These are phyloP conservation scores for Mythimna ferrago DNA, from an alignment of 2,888 invertebrate genomes.

Conservation along the genomic window DNA sequence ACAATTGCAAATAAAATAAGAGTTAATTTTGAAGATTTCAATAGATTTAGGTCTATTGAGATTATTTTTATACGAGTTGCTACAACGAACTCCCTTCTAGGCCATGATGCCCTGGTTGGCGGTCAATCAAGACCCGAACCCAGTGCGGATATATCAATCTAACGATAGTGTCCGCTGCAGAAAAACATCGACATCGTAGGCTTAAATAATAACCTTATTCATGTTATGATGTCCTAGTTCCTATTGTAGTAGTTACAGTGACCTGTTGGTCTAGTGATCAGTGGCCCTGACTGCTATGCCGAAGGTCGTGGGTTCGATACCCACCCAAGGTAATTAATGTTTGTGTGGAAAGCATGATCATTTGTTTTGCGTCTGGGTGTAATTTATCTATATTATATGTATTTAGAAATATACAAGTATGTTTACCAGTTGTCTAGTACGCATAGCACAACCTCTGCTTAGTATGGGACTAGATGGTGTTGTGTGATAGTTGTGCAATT, in stretches of 20 bases:
- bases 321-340: too few species aligned
- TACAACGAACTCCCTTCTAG: slow-evolving; percentile 12
- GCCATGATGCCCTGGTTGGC: slow-evolving; percentile 19
- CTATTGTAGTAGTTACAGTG: background rate
- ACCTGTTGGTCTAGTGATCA: too few species aligned
- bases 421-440: too few species aligned
- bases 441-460: too few species aligned
- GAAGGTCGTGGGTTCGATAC: too few species aligned
- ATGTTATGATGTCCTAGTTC: background rate
- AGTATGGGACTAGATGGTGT: too few species aligned
- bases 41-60: background rate
- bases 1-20: background rate
- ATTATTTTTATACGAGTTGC: background rate
- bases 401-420: too few species aligned
- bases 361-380: too few species aligned
- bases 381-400: too few species aligned
- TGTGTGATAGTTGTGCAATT: too few species aligned
- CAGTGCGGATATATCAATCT: slow-evolving; percentile 45
- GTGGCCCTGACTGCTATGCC: too few species aligned
- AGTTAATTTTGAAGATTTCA: background rate
- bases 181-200: slow-evolving; percentile 38
- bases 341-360: too few species aligned
- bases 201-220: slow-evolving; percentile 3
- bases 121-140: slow-evolving; percentile 24
- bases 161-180: slow-evolving; percentile 1